These are phyloP conservation scores for Ceratina japonica DNA, from an alignment of 1,140 invertebrate species.

Conservation along the genomic window DNA sequence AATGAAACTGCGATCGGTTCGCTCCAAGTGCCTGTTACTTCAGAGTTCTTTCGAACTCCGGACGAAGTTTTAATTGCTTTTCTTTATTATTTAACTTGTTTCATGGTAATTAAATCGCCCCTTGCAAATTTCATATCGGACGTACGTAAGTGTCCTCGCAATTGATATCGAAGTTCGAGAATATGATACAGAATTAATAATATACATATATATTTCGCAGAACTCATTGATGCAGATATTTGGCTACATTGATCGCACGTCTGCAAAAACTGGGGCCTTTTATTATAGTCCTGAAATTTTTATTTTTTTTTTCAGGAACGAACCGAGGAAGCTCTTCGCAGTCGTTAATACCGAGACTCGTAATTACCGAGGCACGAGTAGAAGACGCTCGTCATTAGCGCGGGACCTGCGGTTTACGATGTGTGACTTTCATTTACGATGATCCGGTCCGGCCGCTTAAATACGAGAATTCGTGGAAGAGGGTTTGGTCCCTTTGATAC, in stretches of 20 bases:
- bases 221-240: too few species aligned
- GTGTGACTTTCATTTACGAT: slow-evolving; percentile 4
- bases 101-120: not conserved
- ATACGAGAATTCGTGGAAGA: slow-evolving; percentile 18
- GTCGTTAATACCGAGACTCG: not conserved
- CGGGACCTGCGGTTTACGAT: slow-evolving; percentile 15
- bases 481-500: slow-evolving; percentile 45
- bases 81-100: slow-evolving; percentile 10
- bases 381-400: not conserved
- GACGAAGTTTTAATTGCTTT: slow-evolving; percentile 18
- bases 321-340: not conserved
- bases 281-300: too few species aligned
- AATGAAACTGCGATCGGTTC: slow-evolving; percentile 35
- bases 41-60: not conserved
- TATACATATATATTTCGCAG: too few species aligned
- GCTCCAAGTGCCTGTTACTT: not conserved
- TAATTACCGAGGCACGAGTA: not conserved
- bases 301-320: too few species aligned
- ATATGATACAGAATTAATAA: too few species aligned
- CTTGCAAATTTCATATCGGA: too few species aligned
- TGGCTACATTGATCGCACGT: too few species aligned
- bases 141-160: too few species aligned
- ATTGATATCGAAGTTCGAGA: too few species aligned
- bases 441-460: not conserved
- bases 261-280: too few species aligned